Base-by-base conservation (phyloP, 2,113 vertebrate genomes). In the Equus przewalskii region DNA sequence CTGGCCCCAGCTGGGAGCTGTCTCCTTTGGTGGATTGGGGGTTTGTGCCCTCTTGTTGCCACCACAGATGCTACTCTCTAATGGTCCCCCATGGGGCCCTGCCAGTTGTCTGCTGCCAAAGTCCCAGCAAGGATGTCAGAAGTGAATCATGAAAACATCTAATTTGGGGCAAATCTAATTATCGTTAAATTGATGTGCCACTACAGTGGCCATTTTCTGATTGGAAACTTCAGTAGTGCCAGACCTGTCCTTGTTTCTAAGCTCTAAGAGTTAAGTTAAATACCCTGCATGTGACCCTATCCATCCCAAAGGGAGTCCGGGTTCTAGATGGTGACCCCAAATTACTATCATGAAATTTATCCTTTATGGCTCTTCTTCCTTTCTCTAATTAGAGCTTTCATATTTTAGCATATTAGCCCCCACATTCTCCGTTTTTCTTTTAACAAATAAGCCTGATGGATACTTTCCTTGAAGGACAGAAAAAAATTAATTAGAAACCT, bases 291-390 rank as follows among this genome's bases (percentile, higher is more conserved):
- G 13, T 67, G 65, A n/a, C 36, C 18, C 70, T 72, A 21, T n/a
- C 46, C 10, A 24, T n/a, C 19, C 72, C 91, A 51, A 33, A 78
- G 51, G 28, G 33, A 75, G 26, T 62, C 33, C 85, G 24, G 44
- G 21, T 72, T 83, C 62, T 49, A 72, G n/a, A 36, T 44, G 33
- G 36, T 83, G 22, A 83, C 15, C 30, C 22, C 76, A 73, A 91
- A 84, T 87, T 83, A 83, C 60, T 75, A 65, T 51, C 46, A 65
- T 65, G n/a, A 86, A 86, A 93, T 56, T 90, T 60, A 76, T 67
- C 56, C 24, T 86, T 81, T 21, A 56, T 26, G 0, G 0, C 58
- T 76, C 44, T 28, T 76, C 44, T 76, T 91, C 26, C n/a, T 82
- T 93, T 85, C 44, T 67, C 56, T 86, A 69, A 90, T 30, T 13